These are phyloP conservation scores for Caerostris darwini DNA, from an alignment of 1,140 invertebrate species.

Conservation along the genomic window DNA sequence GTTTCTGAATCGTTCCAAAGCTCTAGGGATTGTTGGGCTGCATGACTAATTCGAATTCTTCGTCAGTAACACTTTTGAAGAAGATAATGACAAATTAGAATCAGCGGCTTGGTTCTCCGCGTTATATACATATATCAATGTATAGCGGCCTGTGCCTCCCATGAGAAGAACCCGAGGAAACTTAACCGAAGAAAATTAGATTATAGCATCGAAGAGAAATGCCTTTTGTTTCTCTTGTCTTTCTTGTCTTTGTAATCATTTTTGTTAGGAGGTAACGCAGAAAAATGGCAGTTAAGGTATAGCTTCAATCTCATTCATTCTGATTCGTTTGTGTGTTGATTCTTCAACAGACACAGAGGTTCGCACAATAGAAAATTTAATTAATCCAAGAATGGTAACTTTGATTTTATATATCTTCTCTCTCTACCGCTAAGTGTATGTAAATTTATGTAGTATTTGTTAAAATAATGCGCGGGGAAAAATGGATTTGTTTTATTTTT, in stretches of 20 bases:
- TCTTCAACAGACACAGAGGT: neutral
- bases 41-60: slow-evolving; percentile 78
- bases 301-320: slow-evolving; percentile 41
- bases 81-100: slow-evolving; percentile 78
- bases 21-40: slow-evolving; percentile 74
- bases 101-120: slow-evolving; percentile 52
- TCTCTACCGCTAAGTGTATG: neutral
- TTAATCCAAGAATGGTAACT: neutral
- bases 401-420: neutral
- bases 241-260: slow-evolving; percentile 75
- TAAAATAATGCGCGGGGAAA: neutral
- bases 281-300: slow-evolving; percentile 70
- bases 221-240: slow-evolving; percentile 67
- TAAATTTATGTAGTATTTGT: neutral
- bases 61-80: slow-evolving; percentile 78
- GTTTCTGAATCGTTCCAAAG: neutral
- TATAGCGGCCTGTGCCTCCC: slow-evolving; percentile 49
- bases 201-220: slow-evolving; percentile 72
- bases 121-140: slow-evolving; percentile 71
- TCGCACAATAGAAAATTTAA: slow-evolving; percentile 25
- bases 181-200: slow-evolving; percentile 77
- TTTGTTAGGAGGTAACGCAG: slow-evolving; percentile 62
- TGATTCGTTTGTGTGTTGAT: slow-evolving; percentile 43
- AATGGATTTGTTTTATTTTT: neutral
- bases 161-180: slow-evolving; percentile 61